Evolutionary conservation across 2,113 vertebrate genomes (phyloP).

Genomic region (Sula dactylatra): DNA sequence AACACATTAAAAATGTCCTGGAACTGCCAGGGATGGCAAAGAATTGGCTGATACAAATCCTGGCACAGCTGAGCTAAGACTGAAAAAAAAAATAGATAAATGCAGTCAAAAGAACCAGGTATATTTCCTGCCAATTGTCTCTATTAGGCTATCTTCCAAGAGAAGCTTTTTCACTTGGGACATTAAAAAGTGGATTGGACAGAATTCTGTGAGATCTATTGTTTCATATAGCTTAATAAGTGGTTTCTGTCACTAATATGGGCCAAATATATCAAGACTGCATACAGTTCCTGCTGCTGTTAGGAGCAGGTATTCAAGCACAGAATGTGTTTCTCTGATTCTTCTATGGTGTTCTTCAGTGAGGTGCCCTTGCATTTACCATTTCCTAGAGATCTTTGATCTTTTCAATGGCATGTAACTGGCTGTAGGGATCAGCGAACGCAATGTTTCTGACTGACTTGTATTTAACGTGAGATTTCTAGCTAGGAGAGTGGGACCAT

Average conservation of each 20-base stretch:
- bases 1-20: background rate
- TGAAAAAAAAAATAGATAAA: background rate
- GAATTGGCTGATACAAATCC: background rate
- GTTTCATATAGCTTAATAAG: conserved; percentile 3
- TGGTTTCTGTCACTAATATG: conserved; percentile 21
- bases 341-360: background rate
- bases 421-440: background rate
- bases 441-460: background rate
- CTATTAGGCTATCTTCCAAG: conserved; percentile 25
- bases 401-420: conserved; percentile 9
- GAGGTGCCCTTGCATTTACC: background rate
- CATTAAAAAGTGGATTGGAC: conserved; percentile 1
- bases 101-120: background rate
- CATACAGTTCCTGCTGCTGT: background rate
- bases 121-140: conserved; percentile 15
- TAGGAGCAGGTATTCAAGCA: conserved; percentile 35
- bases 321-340: background rate
- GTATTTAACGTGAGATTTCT: background rate
- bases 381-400: conserved; percentile 28
- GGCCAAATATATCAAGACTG: conserved; percentile 28
- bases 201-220: background rate
- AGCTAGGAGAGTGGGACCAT: background rate
- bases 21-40: background rate
- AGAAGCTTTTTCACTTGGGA: background rate
- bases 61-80: background rate